A percentile compares a stretch with the other conserved stretches of the same genome.
Conservation (phyloP, 2,797 vertebrate species). For the Chiloscyllium punctatum region DNA sequence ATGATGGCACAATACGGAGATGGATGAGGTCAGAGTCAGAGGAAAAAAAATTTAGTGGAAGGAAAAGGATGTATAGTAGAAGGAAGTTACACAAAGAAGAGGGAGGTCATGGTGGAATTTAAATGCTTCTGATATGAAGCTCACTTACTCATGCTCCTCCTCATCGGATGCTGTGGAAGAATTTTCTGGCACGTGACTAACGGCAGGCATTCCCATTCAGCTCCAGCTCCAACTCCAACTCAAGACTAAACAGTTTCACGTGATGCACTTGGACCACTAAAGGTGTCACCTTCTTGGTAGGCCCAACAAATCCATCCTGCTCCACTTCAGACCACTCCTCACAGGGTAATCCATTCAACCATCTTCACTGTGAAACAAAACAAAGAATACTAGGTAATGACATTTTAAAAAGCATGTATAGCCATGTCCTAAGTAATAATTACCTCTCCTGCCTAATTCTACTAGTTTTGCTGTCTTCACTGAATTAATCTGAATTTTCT, state of each 20-base stretch:
- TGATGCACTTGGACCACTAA: no score
- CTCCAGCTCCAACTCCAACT: slow-evolving; percentile 56
- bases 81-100: not conserved
- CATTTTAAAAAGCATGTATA: not conserved
- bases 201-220: slow-evolving; percentile 69
- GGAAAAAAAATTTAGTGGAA: not conserved
- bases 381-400: not conserved
- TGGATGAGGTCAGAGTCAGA: not conserved
- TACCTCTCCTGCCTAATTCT: not conserved
- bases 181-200: slow-evolving; percentile 69
- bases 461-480: not conserved
- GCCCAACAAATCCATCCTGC: slow-evolving; percentile 42
- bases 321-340: slow-evolving; percentile 48
- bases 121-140: not conserved
- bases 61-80: not conserved
- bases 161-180: slow-evolving; percentile 63
- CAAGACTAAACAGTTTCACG: slow-evolving; percentile 42
- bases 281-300: slow-evolving; percentile 41
- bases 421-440: not conserved
- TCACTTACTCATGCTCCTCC: slow-evolving; percentile 65
- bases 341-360: not conserved
- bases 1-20: slow-evolving; percentile 45
- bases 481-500: not conserved
- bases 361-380: not conserved
- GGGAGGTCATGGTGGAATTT: not conserved